Percentiles rank a stretch among this genome's conserved stretches.
Evolutionary conservation across 2,797 vertebrate species (phyloP).

Genomic region (Phalloptychus januarius): DNA sequence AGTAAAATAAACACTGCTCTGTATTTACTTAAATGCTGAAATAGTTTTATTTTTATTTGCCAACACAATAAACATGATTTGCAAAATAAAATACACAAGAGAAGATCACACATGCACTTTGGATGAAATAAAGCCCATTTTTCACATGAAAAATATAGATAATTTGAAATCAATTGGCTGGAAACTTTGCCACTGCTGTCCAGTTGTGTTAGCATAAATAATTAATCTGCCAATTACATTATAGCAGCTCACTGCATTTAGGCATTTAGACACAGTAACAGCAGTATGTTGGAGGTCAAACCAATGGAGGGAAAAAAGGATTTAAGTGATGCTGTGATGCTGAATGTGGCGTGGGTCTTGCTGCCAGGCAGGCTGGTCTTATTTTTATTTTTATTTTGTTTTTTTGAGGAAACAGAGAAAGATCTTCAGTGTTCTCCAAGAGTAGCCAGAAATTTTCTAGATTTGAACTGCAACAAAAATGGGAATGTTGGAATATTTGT

Average conservation of each 20-base stretch:
- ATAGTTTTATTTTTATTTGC: neutral
- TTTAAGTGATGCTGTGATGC: neutral
- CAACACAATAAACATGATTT: neutral
- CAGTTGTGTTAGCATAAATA: neutral
- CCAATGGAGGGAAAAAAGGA: neutral
- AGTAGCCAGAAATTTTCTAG: neutral
- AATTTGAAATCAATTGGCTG: neutral
- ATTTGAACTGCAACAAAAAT: slow-evolving; percentile 25
- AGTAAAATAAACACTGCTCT: neutral
- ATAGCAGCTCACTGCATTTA: neutral
- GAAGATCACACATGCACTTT: neutral
- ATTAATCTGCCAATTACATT: neutral
- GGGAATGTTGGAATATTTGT: slow-evolving; percentile 6
- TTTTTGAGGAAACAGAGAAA: neutral
- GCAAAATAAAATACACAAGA: neutral
- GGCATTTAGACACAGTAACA: neutral
- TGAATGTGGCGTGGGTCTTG: neutral
- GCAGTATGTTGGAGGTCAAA: neutral
- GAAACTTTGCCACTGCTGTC: neutral
- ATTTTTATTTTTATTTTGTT: neutral
- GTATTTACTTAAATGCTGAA: neutral
- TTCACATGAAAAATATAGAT: neutral
- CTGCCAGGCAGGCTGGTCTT: neutral
- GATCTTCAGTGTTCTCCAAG: neutral
- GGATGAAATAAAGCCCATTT: neutral